Base-by-base conservation (phyloP, 2,113 vertebrate genomes). In the Crotalus tigris region DNA sequence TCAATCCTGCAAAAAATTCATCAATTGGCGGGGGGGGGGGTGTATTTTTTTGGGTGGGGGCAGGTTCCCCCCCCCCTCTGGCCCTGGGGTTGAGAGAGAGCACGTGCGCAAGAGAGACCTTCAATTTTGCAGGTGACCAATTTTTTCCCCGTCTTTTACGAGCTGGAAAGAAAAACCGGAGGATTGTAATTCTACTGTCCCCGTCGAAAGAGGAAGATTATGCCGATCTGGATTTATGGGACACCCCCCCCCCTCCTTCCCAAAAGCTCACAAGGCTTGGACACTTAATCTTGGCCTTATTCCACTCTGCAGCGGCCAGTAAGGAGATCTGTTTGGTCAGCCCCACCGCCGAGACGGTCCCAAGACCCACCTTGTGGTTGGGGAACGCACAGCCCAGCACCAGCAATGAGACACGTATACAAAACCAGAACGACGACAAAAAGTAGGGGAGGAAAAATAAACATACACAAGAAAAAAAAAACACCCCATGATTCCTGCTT, bases 401-500 rank as follows among this genome's bases (percentile, higher is more conserved):
- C 89, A 93, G 87, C 69, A 61, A 75, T 86, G 59, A 94, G 94
- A 94, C 92, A 90, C 93, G 89, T 93, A 87, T 59, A 75, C 51
- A 85, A 61, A 92, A 89, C 59, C 93, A 89, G n/a, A 93, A 95
- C 29, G 87, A 44, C 33, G 24, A 58, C 55, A 33, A 26, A 87
- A 89, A 94, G 75, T 15, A n/a, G 21, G 61, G 2, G 26, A 57
- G 21, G 7, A 85, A 15, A 89, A 91, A 93, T 23, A 94, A 96
- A 95, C 57, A 94, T 92, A 96, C 93, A 92, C 51, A 87, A 95
- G 91, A 51, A 91, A 95, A 92, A 91, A 91, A 26, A 29, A 91
- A 87, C 44, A 26, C 61, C 93, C 94, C 94, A 57, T 91, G 89
- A 94, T 94, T 94, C 95, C 96, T 95, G 95, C 94, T 95, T 94